A percentile compares a stretch with the other conserved stretches of the same genome.
Conservation (phyloP, 2,888 invertebrate species). For the Nezara viridula region DNA sequence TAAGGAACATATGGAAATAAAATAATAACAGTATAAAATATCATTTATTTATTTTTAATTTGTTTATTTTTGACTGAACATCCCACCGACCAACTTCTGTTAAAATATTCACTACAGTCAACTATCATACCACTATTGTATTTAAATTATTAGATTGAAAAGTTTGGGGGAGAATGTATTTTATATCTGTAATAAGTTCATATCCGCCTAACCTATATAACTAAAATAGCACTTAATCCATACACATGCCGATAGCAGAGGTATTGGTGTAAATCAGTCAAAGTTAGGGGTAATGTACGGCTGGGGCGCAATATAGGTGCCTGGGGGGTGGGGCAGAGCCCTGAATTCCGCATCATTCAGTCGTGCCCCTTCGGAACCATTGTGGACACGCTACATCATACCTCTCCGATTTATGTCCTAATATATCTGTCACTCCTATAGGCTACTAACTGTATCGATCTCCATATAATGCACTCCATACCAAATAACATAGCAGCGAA, state of each 20-base stretch:
- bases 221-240: neutral
- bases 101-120: too few species aligned
- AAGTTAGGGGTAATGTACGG: conserved; percentile 31
- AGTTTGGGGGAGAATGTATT: too few species aligned
- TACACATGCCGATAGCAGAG: neutral
- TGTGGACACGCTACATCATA: conserved; percentile 26
- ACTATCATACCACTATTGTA: too few species aligned
- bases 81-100: too few species aligned
- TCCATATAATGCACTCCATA: neutral
- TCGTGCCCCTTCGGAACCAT: conserved; percentile 25
- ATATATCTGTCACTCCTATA: conserved; percentile 37
- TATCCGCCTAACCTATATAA: too few species aligned
- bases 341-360: conserved; percentile 44
- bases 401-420: neutral
- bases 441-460: conserved; percentile 8
- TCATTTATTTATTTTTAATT: too few species aligned
- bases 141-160: too few species aligned
- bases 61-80: too few species aligned
- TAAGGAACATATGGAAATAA: too few species aligned
- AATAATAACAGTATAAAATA: too few species aligned
- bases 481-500: too few species aligned
- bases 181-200: too few species aligned
- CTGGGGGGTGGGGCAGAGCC: neutral
- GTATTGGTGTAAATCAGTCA: conserved; percentile 40
- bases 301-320: conserved; percentile 18